A percentile compares a stretch with the other conserved stretches of the same genome.
Evolutionary conservation across 2,113 vertebrate species (phyloP).

Genomic region (Origma solitaria): DNA sequence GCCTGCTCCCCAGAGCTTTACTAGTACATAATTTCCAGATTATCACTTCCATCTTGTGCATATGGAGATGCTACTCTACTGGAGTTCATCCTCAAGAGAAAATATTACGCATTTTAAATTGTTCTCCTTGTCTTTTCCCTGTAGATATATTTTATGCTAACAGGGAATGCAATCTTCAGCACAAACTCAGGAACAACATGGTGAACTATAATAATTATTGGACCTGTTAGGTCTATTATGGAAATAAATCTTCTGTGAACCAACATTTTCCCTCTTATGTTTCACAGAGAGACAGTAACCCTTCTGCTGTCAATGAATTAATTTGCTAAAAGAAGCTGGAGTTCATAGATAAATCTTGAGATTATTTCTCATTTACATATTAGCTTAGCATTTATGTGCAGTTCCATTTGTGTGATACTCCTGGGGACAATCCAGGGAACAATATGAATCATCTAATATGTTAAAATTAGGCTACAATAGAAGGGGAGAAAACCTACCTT

Average conservation of each 20-base stretch:
- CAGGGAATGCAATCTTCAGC: constrained; percentile 64
- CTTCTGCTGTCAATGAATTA: constrained; percentile 77
- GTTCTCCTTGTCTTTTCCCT: constrained; percentile 55
- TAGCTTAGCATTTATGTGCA: constrained; percentile 73
- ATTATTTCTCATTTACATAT: constrained; percentile 79
- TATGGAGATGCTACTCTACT: constrained; percentile 33
- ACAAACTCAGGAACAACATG: constrained; percentile 57
- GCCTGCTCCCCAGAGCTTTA: neutral
- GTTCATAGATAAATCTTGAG: constrained; percentile 77
- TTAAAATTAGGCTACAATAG: constrained; percentile 60
- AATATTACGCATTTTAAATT: constrained; percentile 52
- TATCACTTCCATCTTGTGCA: constrained; percentile 47
- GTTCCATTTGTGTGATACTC: constrained; percentile 63
- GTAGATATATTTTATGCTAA: constrained; percentile 51
- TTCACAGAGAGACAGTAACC: constrained; percentile 74
- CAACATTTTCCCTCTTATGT: constrained; percentile 74
- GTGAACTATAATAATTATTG: constrained; percentile 59
- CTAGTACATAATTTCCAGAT: constrained; percentile 19
- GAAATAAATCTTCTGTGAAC: constrained; percentile 72
- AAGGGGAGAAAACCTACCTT: neutral
- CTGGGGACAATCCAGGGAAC: constrained; percentile 66
- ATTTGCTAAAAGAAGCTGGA: constrained; percentile 77
- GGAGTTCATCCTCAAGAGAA: constrained; percentile 55
- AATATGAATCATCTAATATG: constrained; percentile 72
- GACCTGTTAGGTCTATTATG: constrained; percentile 59